Percentiles rank a stretch among this genome's conserved stretches.
Evolutionary conservation across 2,797 vertebrate species (phyloP).

Genomic region (Euphonia xanthogaster): DNA sequence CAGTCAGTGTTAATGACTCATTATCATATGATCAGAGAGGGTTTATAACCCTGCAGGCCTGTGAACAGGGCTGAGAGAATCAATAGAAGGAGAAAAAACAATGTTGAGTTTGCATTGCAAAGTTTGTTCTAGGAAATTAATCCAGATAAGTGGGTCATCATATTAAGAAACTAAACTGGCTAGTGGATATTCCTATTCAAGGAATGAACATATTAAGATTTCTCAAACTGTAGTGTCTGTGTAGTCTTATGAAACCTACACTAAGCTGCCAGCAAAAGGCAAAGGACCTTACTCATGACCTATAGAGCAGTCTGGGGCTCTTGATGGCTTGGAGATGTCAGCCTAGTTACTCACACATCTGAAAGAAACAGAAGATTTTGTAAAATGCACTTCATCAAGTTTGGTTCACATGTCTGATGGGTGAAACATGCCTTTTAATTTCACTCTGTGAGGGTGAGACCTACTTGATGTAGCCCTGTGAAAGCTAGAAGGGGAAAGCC

Average conservation of each 20-base stretch:
- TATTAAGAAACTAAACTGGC: not conserved
- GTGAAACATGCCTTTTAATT: not conserved
- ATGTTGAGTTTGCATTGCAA: not conserved
- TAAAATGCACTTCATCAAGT: not conserved
- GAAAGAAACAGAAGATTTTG: not conserved
- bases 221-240: not conserved
- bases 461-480: not conserved
- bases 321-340: not conserved
- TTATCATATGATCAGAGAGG: constrained; percentile 49
- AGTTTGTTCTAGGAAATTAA: not conserved
- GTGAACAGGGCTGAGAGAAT: not conserved
- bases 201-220: not conserved
- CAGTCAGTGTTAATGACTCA: constrained; percentile 38
- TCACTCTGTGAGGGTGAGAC: not conserved
- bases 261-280: not conserved
- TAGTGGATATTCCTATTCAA: not conserved
- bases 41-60: constrained; percentile 1
- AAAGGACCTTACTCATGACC: not conserved
- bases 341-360: not conserved
- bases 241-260: not conserved
- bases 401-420: not conserved
- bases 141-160: not conserved
- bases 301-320: not conserved
- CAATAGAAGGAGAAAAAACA: not conserved
- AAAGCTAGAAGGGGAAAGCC: not conserved